Conservation (phyloP, 2,888 invertebrate genomes). For the Brachynemurus nebulosus region DNA sequence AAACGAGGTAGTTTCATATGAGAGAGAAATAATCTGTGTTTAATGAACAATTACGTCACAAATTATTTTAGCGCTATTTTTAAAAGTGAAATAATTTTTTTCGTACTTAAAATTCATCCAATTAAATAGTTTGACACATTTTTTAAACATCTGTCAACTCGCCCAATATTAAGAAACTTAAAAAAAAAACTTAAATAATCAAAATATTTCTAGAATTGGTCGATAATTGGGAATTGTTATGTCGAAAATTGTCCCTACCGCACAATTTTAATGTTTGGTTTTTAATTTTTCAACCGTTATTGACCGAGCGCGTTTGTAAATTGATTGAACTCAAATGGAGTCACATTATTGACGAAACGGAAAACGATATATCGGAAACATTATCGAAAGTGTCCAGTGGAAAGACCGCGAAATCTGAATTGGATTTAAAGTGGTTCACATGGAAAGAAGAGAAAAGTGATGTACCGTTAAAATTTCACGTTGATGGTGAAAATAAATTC, state of each 20-base stretch:
- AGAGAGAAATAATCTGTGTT: too few species aligned
- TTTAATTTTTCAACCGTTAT: constrained; percentile 54
- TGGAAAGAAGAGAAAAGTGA: constrained; percentile 56
- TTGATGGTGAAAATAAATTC: constrained; percentile 15
- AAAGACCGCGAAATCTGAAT: constrained; percentile 38
- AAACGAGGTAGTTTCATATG: too few species aligned
- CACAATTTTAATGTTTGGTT: constrained; percentile 51
- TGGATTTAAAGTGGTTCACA: constrained; percentile 53
- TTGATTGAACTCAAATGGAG: constrained; percentile 38
- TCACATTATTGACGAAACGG: constrained; percentile 30
- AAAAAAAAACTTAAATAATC: too few species aligned
- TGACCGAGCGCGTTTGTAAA: constrained; percentile 52
- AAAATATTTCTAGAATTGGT: constrained; percentile 36
- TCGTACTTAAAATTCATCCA: too few species aligned
- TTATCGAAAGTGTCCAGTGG: constrained; percentile 29
- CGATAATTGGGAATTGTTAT: constrained; percentile 47
- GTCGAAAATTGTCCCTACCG: constrained; percentile 42
- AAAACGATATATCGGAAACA: constrained; percentile 31
- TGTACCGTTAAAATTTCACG: constrained; percentile 34
- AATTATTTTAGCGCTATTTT: too few species aligned
- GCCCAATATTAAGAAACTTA: too few species aligned
- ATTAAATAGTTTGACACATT: too few species aligned
- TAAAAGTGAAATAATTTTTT: too few species aligned
- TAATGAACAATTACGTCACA: too few species aligned
- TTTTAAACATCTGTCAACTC: too few species aligned